Conservation (phyloP, 2,888 invertebrate species). For the Chrysolina oricalcia region DNA sequence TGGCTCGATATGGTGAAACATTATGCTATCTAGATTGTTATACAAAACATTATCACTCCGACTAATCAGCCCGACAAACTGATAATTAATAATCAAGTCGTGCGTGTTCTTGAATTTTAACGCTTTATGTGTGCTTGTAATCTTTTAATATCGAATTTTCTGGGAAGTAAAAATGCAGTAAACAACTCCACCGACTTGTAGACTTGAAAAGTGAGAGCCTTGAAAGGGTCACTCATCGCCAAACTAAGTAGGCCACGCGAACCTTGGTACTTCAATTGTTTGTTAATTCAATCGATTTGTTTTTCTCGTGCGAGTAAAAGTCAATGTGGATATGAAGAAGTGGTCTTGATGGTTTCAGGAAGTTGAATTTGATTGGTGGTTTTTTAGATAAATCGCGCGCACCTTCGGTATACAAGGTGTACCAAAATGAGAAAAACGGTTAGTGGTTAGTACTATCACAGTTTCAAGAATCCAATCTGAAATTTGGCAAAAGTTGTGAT, state of each 20-base stretch:
- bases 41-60: background rate
- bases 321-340: conserved; percentile 20
- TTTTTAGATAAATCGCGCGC: background rate
- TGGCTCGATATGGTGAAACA: background rate
- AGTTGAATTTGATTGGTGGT: background rate
- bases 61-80: conserved; percentile 14
- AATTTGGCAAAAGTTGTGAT: too few relatives aligned
- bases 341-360: conserved; percentile 21
- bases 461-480: too few relatives aligned
- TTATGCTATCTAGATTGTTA: background rate
- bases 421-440: background rate
- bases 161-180: conserved; percentile 46
- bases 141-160: conserved; percentile 38
- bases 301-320: conserved; percentile 19
- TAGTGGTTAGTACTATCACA: too few relatives aligned
- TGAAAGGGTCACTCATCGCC: conserved; percentile 57
- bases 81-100: conserved; percentile 41
- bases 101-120: conserved; percentile 49
- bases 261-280: conserved; percentile 57
- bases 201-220: conserved; percentile 42
- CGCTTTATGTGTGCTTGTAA: conserved; percentile 33
- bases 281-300: conserved; percentile 41
- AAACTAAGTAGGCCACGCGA: conserved; percentile 55
- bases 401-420: background rate
- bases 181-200: conserved; percentile 34